Evolutionary conservation across 2,113 vertebrate genomes (phyloP), one percentile per base, ranked within the genome.

Genomic region (Nicator chloris): DNA sequence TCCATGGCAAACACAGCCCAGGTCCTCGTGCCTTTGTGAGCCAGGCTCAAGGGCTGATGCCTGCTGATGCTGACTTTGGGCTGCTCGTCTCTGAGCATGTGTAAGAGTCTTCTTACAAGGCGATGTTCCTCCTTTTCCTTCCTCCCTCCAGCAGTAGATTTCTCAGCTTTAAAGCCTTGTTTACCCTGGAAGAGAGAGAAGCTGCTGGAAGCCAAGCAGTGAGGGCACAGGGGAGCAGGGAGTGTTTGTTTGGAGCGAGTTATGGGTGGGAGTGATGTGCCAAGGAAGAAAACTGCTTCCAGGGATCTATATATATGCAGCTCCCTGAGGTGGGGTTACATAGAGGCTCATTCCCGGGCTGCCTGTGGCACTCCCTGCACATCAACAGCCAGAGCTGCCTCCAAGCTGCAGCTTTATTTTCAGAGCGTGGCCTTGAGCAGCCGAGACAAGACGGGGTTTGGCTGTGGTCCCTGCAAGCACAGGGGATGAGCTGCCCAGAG

Each of bases 231-330:
- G 5, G 10, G 76, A 64, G 30, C 56, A 82, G 47, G 30, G 69
- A 84, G 35, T 59, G 61, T 65, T 31, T 78, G 78, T 79, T 91
- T 76, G 69, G 79, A 91, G 27, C 3, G 76, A 80, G 33, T 78
- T 88, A 65, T 0, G 22, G 69, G 57, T 20, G 27, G 42, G 35
- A 85, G 59, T 17, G 82, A 35, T 81, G 82, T 83, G 94, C 95
- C 92, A 93, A 93, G 61, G 77, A 83, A 76, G 80, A 75, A 90
- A 91, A 78, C 47, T 82, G 49, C 71, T 91, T 91, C 87, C 92
- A 91, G 65, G 44, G 82, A 93, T 94, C 94, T 93, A 96, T 91
- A 92, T 95, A 95, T 95, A 94, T 0, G 4, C 89, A 53, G 73
- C 10, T 91, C 70, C 45, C 77, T 2, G 70, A 87, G 86, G 83